These are phyloP conservation scores for Microctonus brassicae DNA, from an alignment of 2,888 invertebrate species.

Conservation along the genomic window DNA sequence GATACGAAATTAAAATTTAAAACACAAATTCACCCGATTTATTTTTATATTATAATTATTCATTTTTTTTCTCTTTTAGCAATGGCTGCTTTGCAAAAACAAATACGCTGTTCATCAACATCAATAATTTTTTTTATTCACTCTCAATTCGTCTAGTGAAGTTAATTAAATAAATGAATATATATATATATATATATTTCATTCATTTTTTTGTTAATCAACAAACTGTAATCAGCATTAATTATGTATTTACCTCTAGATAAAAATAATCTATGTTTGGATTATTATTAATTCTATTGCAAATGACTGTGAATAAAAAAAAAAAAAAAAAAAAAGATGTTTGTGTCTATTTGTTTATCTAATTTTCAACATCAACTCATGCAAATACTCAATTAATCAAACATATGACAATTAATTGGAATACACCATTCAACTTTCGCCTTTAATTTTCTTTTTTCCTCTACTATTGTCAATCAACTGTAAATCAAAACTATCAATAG, in stretches of 20 bases:
- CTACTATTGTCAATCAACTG: not conserved
- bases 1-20: conserved; percentile 31
- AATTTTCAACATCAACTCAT: not conserved
- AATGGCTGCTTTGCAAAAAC: not conserved
- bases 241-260: not conserved
- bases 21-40: too few relatives aligned
- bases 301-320: not conserved
- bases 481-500: too few relatives aligned
- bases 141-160: not conserved
- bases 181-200: not conserved
- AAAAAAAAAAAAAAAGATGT: not conserved
- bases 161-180: not conserved
- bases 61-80: not conserved
- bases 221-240: not conserved
- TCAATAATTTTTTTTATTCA: not conserved
- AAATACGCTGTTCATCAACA: not conserved
- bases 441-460: not conserved
- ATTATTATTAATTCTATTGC: not conserved
- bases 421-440: not conserved
- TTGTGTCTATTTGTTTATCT: not conserved
- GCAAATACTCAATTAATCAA: not conserved
- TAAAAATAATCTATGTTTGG: not conserved
- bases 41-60: not conserved
- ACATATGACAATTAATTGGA: not conserved
- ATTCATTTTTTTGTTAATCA: not conserved